Conservation (phyloP, 2,888 invertebrate species). For the Gandaritis pyraliata region DNA sequence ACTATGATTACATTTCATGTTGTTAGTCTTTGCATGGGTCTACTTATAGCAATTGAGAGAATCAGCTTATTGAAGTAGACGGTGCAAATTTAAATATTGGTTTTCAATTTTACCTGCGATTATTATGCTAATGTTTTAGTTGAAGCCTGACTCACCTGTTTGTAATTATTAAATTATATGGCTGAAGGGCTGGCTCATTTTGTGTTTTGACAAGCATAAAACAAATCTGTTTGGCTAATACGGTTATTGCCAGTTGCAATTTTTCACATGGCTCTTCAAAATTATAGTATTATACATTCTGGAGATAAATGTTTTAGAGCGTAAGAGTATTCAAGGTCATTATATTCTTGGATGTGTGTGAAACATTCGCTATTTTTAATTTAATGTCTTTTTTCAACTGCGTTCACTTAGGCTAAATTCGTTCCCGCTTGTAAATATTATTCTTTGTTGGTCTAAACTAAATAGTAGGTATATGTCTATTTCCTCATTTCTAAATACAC, state of each 20-base stretch:
- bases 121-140: constrained; percentile 6
- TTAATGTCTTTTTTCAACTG: constrained; percentile 22
- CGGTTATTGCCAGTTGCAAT: constrained; percentile 15
- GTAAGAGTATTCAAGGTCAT: constrained; percentile 31
- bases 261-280: constrained; percentile 13
- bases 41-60: constrained; percentile 18
- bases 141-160: neutral
- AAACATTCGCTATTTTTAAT: constrained; percentile 37
- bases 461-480: no score
- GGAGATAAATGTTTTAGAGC: constrained; percentile 24
- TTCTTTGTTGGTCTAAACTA: constrained; percentile 30
- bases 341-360: constrained; percentile 24
- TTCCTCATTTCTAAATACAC: constrained; percentile 24
- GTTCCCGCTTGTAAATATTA: constrained; percentile 32
- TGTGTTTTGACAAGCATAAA: constrained; percentile 14
- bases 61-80: constrained; percentile 21
- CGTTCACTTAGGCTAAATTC: constrained; percentile 30
- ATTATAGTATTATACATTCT: constrained; percentile 20
- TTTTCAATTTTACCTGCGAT: constrained; percentile 17
- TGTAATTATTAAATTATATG: neutral
- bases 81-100: constrained; percentile 30
- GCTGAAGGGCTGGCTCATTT: neutral
- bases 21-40: constrained; percentile 8
- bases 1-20: constrained; percentile 23
- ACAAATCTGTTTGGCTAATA: constrained; percentile 5